phyloP scores from a whole-genome alignment of 2,113 vertebrate species.

The Manacus vitellinus region DNA sequence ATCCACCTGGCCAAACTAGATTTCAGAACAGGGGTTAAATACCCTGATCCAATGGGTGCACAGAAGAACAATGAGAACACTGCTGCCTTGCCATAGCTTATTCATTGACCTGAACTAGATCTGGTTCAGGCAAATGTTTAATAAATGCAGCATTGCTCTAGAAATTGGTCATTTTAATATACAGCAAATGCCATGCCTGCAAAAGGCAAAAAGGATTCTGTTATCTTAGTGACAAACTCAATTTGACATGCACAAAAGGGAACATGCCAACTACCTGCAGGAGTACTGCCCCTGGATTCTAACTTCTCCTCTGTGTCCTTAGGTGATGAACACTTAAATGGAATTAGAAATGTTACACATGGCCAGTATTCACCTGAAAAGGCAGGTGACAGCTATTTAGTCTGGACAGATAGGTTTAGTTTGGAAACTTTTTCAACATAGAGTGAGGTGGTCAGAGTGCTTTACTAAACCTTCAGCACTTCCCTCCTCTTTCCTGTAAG shows the following conservation, averaged over 20 bases:
- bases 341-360: neutral
- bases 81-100: neutral
- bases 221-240: neutral
- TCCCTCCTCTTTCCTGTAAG: neutral
- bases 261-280: neutral
- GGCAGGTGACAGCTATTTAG: neutral
- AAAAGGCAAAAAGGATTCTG: neutral
- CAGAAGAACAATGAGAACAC: neutral
- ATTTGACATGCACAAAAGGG: neutral
- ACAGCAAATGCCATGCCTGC: neutral
- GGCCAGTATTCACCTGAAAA: neutral
- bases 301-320: neutral
- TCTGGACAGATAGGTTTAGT: neutral
- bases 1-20: neutral
- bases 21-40: neutral
- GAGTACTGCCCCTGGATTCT: fast-evolving
- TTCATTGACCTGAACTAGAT: neutral
- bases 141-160: neutral
- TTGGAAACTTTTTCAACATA: neutral
- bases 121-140: neutral
- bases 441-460: neutral
- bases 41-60: neutral
- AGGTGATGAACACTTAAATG: neutral
- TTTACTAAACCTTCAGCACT: neutral
- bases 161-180: neutral